These are phyloP conservation scores for Helobdella robusta DNA, from an alignment of 2,888 invertebrate species.

Conservation along the genomic window DNA sequence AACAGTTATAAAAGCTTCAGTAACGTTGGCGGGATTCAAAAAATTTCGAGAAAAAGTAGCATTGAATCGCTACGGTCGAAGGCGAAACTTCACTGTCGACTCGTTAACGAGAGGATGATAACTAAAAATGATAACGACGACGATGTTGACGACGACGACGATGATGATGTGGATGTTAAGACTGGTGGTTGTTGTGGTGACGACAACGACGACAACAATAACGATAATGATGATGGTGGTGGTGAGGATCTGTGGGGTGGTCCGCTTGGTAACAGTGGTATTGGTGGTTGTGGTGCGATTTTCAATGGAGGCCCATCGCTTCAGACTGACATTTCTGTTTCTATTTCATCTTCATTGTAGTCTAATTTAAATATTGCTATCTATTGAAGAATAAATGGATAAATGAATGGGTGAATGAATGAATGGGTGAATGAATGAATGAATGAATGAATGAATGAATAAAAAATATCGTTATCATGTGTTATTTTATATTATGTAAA, in stretches of 20 bases:
- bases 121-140: constrained; percentile 13
- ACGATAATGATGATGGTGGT: not conserved
- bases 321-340: no score
- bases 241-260: not conserved
- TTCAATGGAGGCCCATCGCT: no score
- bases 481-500: no score
- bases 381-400: no score
- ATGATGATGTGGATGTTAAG: constrained; percentile 19
- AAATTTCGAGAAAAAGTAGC: not conserved
- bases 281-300: not conserved
- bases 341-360: no score
- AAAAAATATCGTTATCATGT: no score
- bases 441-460: no score
- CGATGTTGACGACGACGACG: constrained; percentile 15
- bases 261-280: not conserved
- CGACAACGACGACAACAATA: not conserved
- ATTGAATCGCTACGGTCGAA: not conserved
- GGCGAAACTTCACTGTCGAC: not conserved
- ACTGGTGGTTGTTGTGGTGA: not conserved
- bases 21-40: not conserved
- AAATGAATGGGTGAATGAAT: no score
- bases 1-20: not conserved
- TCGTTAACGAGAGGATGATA: not conserved
- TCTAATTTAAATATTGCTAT: no score
- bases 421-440: no score